Base-by-base conservation (phyloP, 2,113 vertebrate genomes). In the Lamprologus sp. region DNA sequence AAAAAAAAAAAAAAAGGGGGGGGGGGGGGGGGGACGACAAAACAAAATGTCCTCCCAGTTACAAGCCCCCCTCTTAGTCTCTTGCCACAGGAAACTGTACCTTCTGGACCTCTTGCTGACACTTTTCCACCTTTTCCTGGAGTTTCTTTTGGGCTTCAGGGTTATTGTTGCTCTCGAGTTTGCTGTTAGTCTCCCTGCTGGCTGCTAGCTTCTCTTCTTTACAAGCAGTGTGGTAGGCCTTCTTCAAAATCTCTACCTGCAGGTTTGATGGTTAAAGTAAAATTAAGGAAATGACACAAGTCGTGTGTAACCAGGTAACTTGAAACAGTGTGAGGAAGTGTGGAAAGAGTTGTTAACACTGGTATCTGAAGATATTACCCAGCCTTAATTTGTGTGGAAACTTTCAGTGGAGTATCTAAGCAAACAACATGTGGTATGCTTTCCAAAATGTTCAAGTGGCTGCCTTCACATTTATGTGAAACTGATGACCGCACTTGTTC, bases 71-170 rank as follows among this genome's bases (percentile, higher is more conserved):
- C 14, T 14, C 21, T 9, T 14, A 4, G 79, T 6, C 8, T 9
- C 26, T 47, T 51, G 14, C 11, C 53, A 68, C 56, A 70, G 68
- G 54, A 51, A 70, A 37, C 31, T 26, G 26, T 94, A 99, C 99
- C 99, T 98, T 99, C 40, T 98, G 97, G 3, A 97, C 95, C 54
- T 99, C 99, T 94, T 99, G 98, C 84, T 99, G 98, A 95, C 98
- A 98, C 79, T 97, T 99, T 89, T 99, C 99, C 91, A 99, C 96
- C 95, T 99, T 99, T 94, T 99, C 99, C 89, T 99, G 98, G n/a
- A 99, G 93, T 90, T 99, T 99, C 96, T 98, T 99, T 49, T 98
- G 97, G 14, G 97, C 96, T 2, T 99, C 99, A 0, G 98, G 97
- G 92, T 98, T 99, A 84, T 97, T 96, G 37, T 97, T 97, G 47